phyloP scores from a whole-genome alignment of 2,113 vertebrate species.

The Pagrus major region DNA sequence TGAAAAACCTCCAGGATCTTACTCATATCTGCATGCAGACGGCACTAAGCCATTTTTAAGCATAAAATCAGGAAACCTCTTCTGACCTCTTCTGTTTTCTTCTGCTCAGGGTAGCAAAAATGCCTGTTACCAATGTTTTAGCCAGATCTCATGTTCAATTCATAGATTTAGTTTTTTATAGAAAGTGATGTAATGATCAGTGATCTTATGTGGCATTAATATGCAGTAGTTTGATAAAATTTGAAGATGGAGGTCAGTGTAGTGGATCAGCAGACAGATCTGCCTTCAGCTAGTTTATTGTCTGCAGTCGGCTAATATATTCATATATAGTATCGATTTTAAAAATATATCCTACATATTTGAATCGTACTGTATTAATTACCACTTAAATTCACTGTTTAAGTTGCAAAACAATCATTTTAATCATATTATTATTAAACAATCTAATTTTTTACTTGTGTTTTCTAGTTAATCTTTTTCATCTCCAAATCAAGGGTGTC shows the following conservation, averaged over 20 bases:
- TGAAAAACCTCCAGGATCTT: neutral
- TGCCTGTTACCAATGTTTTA: neutral
- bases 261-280: neutral
- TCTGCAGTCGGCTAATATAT: neutral
- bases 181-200: neutral
- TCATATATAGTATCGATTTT: neutral
- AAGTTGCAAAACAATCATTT: neutral
- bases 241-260: slow-evolving; percentile 1
- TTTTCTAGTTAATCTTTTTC: neutral
- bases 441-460: neutral
- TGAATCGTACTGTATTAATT: neutral
- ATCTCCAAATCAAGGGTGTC: neutral
- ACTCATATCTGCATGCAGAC: neutral
- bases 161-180: neutral
- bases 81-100: slow-evolving; percentile 25
- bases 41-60: neutral
- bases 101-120: neutral
- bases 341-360: neutral
- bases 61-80: neutral
- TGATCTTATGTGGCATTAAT: neutral
- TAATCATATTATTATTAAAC: neutral
- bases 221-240: neutral
- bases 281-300: slow-evolving; percentile 1
- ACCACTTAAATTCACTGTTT: neutral
- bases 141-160: slow-evolving; percentile 24